Conservation (phyloP, 2,113 vertebrate species). For the Mixornis gularis region DNA sequence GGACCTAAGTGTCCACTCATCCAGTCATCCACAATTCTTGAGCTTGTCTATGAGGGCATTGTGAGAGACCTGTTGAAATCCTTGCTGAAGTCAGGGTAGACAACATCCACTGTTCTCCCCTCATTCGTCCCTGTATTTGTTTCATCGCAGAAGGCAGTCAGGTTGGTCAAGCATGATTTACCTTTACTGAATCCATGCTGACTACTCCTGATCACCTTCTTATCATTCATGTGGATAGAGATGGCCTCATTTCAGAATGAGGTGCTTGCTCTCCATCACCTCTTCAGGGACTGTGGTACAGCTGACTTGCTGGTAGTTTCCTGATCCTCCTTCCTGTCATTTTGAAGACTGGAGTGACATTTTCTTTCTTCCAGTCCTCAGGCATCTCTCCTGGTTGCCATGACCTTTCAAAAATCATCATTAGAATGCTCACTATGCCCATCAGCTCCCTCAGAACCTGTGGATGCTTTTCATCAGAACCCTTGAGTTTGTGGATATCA, state of each 20-base stretch:
- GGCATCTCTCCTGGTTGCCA: background rate
- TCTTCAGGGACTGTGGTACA: background rate
- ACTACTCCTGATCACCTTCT: background rate
- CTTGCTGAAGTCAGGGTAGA: background rate
- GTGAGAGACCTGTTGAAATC: background rate
- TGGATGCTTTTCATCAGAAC: background rate
- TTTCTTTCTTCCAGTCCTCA: background rate
- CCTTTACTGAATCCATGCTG: background rate
- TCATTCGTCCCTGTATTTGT: background rate
- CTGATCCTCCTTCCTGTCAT: background rate
- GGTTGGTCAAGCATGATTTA: background rate
- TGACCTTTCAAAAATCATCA: background rate
- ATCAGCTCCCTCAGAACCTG: background rate
- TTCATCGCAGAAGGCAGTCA: background rate
- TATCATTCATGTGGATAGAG: no score
- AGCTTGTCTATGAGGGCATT: background rate
- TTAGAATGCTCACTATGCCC: background rate
- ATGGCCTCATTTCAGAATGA: background rate
- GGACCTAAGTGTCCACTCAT: background rate
- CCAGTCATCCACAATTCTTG: background rate
- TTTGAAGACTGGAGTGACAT: background rate
- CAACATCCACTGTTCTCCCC: background rate
- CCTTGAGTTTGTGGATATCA: background rate
- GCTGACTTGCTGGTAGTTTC: background rate
- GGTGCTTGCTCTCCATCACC: background rate